Evolutionary conservation across 2,888 invertebrate genomes (phyloP).

Genomic region (Perizoma affinitatum): DNA sequence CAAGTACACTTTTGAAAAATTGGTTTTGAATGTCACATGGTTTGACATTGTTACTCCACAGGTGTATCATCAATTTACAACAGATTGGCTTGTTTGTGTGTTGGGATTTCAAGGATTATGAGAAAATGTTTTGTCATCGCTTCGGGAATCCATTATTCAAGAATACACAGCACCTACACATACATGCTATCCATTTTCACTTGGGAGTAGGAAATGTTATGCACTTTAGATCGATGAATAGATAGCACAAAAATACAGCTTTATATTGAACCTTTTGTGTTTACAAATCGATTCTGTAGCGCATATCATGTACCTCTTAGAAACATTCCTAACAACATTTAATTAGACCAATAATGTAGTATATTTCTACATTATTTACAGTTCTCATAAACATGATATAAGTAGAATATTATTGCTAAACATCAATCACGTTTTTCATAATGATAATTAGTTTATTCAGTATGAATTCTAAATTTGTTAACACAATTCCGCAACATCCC

Average conservation of each 20-base stretch:
- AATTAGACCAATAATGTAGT: no score
- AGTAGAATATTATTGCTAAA: no score
- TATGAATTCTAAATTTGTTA: constrained; percentile 38
- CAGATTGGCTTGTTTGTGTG: constrained; percentile 13
- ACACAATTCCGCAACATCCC: constrained; percentile 29
- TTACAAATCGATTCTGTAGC: background rate
- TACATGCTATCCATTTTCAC: constrained; percentile 66
- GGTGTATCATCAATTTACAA: constrained; percentile 1
- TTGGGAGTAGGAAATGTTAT: constrained; percentile 56
- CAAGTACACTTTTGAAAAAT: constrained; percentile 58
- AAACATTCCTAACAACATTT: no score
- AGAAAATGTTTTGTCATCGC: constrained; percentile 66
- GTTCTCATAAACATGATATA: no score
- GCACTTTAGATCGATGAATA: constrained; percentile 71
- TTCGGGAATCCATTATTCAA: constrained; percentile 71
- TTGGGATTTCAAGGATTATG: constrained; percentile 24
- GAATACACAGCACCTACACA: constrained; percentile 80
- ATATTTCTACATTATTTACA: no score
- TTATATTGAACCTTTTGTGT: constrained; percentile 33
- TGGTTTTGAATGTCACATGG: constrained; percentile 50
- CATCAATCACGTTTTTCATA: background rate
- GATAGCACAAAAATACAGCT: constrained; percentile 60
- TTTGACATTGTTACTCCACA: constrained; percentile 23
- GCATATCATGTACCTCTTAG: background rate
- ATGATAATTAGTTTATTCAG: constrained; percentile 12